phyloP scores from a whole-genome alignment of 2,888 invertebrate species.

The Hirudinaria manillensis region DNA sequence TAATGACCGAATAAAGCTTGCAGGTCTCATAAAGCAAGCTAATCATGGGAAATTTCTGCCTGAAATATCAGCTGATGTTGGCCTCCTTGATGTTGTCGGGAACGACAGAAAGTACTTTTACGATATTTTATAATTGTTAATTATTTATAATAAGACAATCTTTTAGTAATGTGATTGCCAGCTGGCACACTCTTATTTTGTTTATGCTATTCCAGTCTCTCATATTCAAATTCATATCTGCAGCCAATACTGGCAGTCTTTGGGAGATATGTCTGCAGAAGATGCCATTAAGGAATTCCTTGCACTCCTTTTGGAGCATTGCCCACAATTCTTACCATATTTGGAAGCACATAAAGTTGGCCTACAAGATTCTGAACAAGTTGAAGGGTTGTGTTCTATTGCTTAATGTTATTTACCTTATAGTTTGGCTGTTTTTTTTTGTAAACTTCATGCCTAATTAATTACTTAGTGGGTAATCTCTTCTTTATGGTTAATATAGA shows the following conservation, averaged over 20 bases:
- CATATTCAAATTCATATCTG: constrained; percentile 17
- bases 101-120: constrained; percentile 69
- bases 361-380: constrained; percentile 68
- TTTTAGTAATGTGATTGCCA: too few relatives aligned
- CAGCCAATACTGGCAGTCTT: constrained; percentile 81
- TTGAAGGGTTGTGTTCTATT: neutral
- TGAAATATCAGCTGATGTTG: constrained; percentile 66
- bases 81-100: constrained; percentile 90
- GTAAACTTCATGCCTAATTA: too few relatives aligned
- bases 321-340: constrained; percentile 82
- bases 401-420: constrained; percentile 48
- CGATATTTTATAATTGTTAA: too few relatives aligned
- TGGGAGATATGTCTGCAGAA: constrained; percentile 76
- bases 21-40: constrained; percentile 87
- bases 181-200: too few relatives aligned
- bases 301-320: constrained; percentile 74
- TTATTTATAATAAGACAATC: too few relatives aligned
- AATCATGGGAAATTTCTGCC: constrained; percentile 68
- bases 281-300: constrained; percentile 90
- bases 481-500: neutral
- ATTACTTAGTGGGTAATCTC: neutral
- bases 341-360: constrained; percentile 85
- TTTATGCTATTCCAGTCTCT: too few relatives aligned
- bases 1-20: constrained; percentile 81
- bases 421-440: too few relatives aligned